Base-by-base conservation (phyloP, 2,888 invertebrate species). In the Trachelus troglodyta region DNA sequence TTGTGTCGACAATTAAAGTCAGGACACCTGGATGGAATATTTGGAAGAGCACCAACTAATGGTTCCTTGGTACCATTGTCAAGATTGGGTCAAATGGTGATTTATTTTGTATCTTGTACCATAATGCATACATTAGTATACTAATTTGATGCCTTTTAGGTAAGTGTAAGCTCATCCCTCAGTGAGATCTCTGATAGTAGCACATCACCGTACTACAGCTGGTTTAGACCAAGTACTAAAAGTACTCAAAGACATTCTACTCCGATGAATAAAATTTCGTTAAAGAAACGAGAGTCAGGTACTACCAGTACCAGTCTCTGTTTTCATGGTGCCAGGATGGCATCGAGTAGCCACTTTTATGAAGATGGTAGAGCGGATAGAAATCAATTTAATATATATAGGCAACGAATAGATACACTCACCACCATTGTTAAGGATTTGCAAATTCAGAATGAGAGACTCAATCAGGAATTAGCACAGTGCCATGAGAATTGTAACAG, bases 1-100 rank as follows among this genome's bases (percentile, higher is more conserved):
- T 82, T 91, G 23, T 85, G 83, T 75, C 82, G 80, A 40, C 88
- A 91, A 75, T 76, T 91, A 35, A 85, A 82, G 80, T 79, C 79
- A 71, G 87, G 88, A 34, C 82, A 76, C 35, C 74, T 90, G 30
- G 76, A 75, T 37, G 82, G 77, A 75, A 80, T 89, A 71, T 90
- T 90, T 77, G 83, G 80, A 31, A 83, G 78, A 78, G 81, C 84
- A 77, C 90, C 90, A 12, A 83, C 85, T 4, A 83, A 82, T 73
- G 88, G 88, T 37, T 80, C 82, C 30, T 80, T 90, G 69, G 69
- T 77, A 34, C 82, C 84, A 68, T 68, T 87, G 56, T 78, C 80
- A 35, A 84, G 79, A 79, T 78, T 82, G 30, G 80, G 83, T 75
- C 81, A 84, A 34, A 79, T 77, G 87, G 89, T 89, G 85, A 15